Evolutionary conservation across 2,113 vertebrate species (phyloP), one percentile per base, ranked within the genome.

Genomic region (Pangasianodon hypophthalmus): DNA sequence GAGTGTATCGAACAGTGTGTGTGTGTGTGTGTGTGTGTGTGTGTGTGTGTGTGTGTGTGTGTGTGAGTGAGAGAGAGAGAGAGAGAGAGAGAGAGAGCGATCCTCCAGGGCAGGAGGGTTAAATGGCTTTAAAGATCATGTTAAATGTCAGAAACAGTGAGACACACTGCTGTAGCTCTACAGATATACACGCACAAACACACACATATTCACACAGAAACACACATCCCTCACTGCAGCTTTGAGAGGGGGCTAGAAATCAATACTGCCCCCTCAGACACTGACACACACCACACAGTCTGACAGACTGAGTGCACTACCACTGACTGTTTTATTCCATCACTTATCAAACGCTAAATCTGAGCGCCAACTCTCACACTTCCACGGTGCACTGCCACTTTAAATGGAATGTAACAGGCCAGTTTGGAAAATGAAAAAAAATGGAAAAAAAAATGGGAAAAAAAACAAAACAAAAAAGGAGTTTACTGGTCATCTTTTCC

Each of bases 71-170:
- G 75, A 29, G 46, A 52, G 77, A 44, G 77, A 52, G 79, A 46
- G 29, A 52, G 79, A 24, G 26, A 16, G 79, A 8, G 48, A 1
- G 48, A 7, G 48, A 18, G 29, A 8, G 16, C 52, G 6, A 94
- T 95, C 95, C 95, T 96, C 94, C 91, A 83, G 89, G 95, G 95
- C 93, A 95, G 94, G 91, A 93, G 93, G 93, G 94, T 95, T 95
- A 95, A 96, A 96, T 96, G 95, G 95, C 95, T 96, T 96, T 96
- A 96, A 96, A 96, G 96, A 96, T 96, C 96, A 96, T 95, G 95
- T 95, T 95, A 96, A 96, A 96, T 96, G 95, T 96, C 95, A 96
- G 94, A 96, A 95, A 96, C 95, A 96, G 95, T 95, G 95, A 95
- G 94, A 94, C 94, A 94, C 95, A 93, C 95, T 95, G 94, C 94